Conservation (phyloP, 2,888 invertebrate species). For the Cerastoderma edule region DNA sequence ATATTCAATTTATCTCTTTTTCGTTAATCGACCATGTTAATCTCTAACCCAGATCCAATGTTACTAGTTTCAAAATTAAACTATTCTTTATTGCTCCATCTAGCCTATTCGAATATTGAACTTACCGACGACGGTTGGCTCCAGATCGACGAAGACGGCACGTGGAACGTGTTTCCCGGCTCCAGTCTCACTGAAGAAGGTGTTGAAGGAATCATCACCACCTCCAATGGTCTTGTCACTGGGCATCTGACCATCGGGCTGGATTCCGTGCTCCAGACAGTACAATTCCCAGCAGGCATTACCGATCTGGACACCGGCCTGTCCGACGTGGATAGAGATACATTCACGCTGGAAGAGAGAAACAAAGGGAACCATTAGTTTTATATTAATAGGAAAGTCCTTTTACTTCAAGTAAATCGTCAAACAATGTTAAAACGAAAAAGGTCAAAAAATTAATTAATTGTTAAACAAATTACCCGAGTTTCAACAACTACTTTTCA, state of each 20-base stretch:
- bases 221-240: conserved; percentile 72
- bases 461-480: no score
- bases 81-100: no score
- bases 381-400: no score
- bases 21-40: no score
- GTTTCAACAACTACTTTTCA: no score
- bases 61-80: no score
- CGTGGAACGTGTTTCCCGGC: conserved; percentile 98
- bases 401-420: no score
- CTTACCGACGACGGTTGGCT: conserved; percentile 96
- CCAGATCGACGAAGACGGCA: conserved; percentile 96
- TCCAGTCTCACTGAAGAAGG: conserved; percentile 90
- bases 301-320: conserved; percentile 85
- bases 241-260: conserved; percentile 81
- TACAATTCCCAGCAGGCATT: conserved; percentile 86
- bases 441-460: no score
- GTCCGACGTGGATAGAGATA: conserved; percentile 85
- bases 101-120: no score
- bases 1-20: no score
- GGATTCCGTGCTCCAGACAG: conserved; percentile 86
- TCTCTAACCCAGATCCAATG: no score
- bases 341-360: conserved; percentile 83
- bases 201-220: conserved; percentile 95
- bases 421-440: no score
- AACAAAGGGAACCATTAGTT: neutral